A percentile compares a stretch with the other conserved stretches of the same genome.
Conservation (phyloP, 2,888 invertebrate species). For the Macropis europaea region DNA sequence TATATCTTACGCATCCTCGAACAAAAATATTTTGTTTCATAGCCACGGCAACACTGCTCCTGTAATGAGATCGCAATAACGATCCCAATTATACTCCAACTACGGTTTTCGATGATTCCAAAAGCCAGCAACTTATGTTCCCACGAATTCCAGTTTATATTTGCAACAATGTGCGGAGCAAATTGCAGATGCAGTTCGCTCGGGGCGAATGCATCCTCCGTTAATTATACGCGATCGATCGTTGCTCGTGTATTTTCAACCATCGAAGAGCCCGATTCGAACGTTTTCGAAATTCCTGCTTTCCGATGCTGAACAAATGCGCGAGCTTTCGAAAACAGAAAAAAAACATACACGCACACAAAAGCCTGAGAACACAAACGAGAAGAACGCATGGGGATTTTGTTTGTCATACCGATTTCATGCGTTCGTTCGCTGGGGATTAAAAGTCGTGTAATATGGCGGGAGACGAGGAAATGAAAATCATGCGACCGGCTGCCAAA, state of each 20-base stretch:
- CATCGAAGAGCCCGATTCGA: slow-evolving; percentile 6
- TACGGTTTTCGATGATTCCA: too few species aligned
- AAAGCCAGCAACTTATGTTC: too few species aligned
- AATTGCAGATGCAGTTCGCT: slow-evolving; percentile 4
- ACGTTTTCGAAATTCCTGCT: slow-evolving; percentile 11
- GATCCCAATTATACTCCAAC: too few species aligned
- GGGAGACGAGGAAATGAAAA: slow-evolving; percentile 20
- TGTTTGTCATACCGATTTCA: slow-evolving; percentile 3
- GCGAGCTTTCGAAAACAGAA: background rate
- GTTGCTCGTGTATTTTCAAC: background rate
- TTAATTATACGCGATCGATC: slow-evolving; percentile 21
- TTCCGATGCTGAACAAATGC: background rate
- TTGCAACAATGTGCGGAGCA: background rate
- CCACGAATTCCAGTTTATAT: slow-evolving; percentile 8
- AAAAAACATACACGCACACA: background rate
- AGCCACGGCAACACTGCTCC: too few species aligned
- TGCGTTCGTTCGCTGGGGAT: background rate
- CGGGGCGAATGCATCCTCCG: background rate
- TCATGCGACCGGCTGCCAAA: slow-evolving; percentile 33
- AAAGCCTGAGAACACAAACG: background rate
- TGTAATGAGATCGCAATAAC: too few species aligned
- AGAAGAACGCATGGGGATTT: background rate
- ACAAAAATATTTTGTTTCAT: too few species aligned
- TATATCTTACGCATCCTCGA: too few species aligned
- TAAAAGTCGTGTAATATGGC: background rate